Evolutionary conservation across 2,113 vertebrate species (phyloP).

Genomic region (Percopsis transmontana): DNA sequence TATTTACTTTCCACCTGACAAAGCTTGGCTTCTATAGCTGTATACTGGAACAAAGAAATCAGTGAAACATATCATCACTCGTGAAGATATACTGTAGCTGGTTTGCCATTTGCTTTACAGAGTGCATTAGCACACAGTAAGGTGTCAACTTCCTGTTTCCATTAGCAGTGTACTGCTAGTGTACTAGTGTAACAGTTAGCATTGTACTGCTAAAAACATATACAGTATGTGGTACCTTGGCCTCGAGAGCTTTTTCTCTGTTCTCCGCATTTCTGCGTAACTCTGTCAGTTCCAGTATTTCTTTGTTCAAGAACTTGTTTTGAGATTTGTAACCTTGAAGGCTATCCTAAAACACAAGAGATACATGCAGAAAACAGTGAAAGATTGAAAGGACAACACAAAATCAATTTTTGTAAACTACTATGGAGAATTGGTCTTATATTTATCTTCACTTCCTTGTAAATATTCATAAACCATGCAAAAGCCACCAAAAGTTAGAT

Average conservation of each 20-base stretch:
- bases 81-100: not conserved
- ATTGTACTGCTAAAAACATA: too few species aligned
- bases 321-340: slow-evolving; percentile 96
- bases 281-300: slow-evolving; percentile 93
- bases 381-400: not conserved
- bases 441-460: too few species aligned
- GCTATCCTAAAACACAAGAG: slow-evolving; percentile 81
- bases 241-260: slow-evolving; percentile 86
- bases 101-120: not conserved
- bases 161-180: not conserved
- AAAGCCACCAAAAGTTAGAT: too few species aligned
- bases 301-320: slow-evolving; percentile 98
- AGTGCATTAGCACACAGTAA: too few species aligned
- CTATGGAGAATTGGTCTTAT: too few species aligned
- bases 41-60: slow-evolving; percentile 74
- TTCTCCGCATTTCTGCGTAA: slow-evolving; percentile 89
- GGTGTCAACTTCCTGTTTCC: slow-evolving; percentile 61
- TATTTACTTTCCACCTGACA: slow-evolving; percentile 98
- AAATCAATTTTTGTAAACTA: not conserved
- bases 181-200: not conserved
- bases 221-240: slow-evolving; percentile 82
- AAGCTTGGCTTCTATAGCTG: slow-evolving; percentile 90
- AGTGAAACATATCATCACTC: not conserved
- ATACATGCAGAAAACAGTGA: not conserved
- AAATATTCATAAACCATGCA: too few species aligned